Conservation (phyloP, 1,140 invertebrate genomes). For the Lasioglossum baleicum region DNA sequence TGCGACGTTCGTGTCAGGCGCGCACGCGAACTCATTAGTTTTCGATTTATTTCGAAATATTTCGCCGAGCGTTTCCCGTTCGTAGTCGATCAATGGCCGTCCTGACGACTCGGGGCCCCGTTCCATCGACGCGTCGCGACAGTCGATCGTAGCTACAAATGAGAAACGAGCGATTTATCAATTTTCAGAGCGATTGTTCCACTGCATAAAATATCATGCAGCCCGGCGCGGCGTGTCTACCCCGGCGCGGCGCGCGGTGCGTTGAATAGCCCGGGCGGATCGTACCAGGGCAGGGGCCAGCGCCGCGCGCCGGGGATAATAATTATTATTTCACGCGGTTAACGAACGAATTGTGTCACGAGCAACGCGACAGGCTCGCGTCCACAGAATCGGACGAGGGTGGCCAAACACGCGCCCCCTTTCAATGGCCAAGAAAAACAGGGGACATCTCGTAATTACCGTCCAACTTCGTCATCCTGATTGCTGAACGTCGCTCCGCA, state of each 20-base stretch:
- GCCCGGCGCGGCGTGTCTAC: conserved; percentile 12
- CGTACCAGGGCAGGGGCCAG: conserved; percentile 45
- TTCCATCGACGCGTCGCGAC: neutral
- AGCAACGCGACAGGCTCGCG: conserved; percentile 37
- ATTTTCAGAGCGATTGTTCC: conserved; percentile 61
- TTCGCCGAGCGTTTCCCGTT: neutral
- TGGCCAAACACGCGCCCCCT: neutral
- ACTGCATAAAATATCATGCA: conserved; percentile 58
- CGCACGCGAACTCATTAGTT: conserved; percentile 20
- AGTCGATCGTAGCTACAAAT: conserved; percentile 11
- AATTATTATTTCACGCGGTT: conserved; percentile 72
- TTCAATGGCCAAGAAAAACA: neutral
- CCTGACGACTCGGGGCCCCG: neutral
- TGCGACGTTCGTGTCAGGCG: neutral
- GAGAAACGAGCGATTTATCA: conserved; percentile 62
- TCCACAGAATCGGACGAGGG: neutral
- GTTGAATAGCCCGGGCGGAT: conserved; percentile 41
- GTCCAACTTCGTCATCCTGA: conserved; percentile 53
- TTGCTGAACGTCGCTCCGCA: conserved; percentile 30
- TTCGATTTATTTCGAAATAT: conserved; percentile 33
- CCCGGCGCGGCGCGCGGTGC: neutral
- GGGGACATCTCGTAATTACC: conserved; percentile 50
- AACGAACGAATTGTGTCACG: conserved; percentile 72
- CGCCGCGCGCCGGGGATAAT: conserved; percentile 47
- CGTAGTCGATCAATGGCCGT: conserved; percentile 11